A percentile compares a stretch with the other conserved stretches of the same genome.
Conservation (phyloP, 23 tunicate genomes). For the Diplosoma virens region DNA sequence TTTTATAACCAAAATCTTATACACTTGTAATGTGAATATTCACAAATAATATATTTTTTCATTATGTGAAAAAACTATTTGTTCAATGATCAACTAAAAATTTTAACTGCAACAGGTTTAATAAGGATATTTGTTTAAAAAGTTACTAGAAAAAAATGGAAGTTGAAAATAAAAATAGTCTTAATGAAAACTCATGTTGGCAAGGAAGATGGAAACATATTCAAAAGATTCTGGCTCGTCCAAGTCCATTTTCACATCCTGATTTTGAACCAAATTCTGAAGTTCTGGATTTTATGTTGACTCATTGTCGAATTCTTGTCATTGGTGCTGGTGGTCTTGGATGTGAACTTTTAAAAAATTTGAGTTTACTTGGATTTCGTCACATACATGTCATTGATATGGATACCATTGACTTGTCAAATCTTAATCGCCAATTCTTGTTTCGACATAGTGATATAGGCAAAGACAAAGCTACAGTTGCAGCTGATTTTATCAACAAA, state of each 20-base stretch:
- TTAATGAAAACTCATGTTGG: constrained; percentile 15
- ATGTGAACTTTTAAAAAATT: constrained; percentile 85
- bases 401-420: constrained; percentile 96
- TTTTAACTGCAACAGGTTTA: no score
- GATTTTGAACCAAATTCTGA: constrained; percentile 94
- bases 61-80: no score
- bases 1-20: no score
- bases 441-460: constrained; percentile 83
- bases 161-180: background rate
- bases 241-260: constrained; percentile 78
- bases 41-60: no score
- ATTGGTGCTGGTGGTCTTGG: constrained; percentile 98
- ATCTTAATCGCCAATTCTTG: constrained; percentile 85
- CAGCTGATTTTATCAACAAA: constrained; percentile 77
- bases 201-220: constrained; percentile 74
- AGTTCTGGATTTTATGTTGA: constrained; percentile 44
- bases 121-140: no score
- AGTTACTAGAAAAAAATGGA: constrained; percentile 29
- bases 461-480: constrained; percentile 75
- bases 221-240: constrained; percentile 50
- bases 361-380: constrained; percentile 65
- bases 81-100: no score
- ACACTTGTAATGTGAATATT: no score
- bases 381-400: constrained; percentile 91
- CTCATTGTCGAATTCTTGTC: constrained; percentile 64